Evolutionary conservation across 2,888 invertebrate genomes (phyloP), one percentile per base, ranked within the genome.

Genomic region (Protodeltote pygarga): DNA sequence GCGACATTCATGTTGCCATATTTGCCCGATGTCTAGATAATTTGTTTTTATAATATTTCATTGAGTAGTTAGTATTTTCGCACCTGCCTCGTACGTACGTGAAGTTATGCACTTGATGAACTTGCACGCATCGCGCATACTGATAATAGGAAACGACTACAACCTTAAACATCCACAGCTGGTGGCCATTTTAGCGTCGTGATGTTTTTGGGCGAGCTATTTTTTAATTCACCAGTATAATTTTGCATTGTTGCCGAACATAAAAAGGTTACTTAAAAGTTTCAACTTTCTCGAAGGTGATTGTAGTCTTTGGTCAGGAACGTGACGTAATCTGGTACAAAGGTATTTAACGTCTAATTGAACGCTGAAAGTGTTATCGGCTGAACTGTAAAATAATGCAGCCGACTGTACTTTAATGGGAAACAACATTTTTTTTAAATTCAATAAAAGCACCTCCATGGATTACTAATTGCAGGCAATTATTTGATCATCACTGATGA

Each of bases 31-130:
- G 5, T 4, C 14, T 10, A 23, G 16, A 37, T 28, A 16, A 25
- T 37, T 45, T 58, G 11, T 20, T 11, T 44, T 45, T 38, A 35
- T 42, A 27, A 40, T 47, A 57, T 57, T 57, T 61, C 44, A 58
- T 47, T 50, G 52, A 53, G 49, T 45, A 48, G 46, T 49, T 45
- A 48, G 46, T 61, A 63, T 59, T 69, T 77, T 75, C 62, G 79
- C 85, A 85, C 84, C 81, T 83, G 84, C 53, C 51, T 31, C 31
- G 73, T 74, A 80, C 31, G 73, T 74, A 80, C 83, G 85, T 81
- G 77, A 58, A 65, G 73, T 54, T 80, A 86, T 84, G 83, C 76
- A 71, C 54, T 60, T 60, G 47, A 71, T 55, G 54, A 51, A 70
- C 45, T 50, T 48, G 44, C 47, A 73, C 78, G 76, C 73, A 53